Percentiles rank a stretch among this genome's conserved stretches.
These are phyloP conservation scores for Teleogryllus oceanicus DNA, from an alignment of 2,888 invertebrate species.

Conservation along the genomic window DNA sequence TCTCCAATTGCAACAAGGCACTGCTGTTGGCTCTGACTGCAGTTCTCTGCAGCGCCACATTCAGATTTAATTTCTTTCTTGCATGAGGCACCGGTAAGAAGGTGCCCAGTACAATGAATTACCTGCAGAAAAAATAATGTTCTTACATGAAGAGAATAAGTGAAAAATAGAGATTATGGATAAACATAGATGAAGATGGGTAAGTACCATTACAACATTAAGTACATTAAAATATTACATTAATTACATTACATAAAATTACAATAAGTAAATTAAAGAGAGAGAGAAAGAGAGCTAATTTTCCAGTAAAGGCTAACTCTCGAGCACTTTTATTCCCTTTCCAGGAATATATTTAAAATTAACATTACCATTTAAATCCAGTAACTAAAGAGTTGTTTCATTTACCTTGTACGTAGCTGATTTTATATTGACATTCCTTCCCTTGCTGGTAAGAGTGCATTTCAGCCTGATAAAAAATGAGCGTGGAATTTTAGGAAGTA, in stretches of 20 bases:
- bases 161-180: no score
- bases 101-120: slow-evolving; percentile 81
- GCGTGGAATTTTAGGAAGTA: slow-evolving; percentile 47
- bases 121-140: slow-evolving; percentile 59
- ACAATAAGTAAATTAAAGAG: no score
- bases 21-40: slow-evolving; percentile 34
- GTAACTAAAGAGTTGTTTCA: background rate
- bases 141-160: no score
- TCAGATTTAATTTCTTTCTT: slow-evolving; percentile 33
- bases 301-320: no score
- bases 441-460: slow-evolving; percentile 90
- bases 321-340: no score
- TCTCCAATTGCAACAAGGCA: slow-evolving; percentile 73
- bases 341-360: no score
- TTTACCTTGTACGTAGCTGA: slow-evolving; percentile 91
- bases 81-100: slow-evolving; percentile 49
- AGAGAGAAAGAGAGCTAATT: no score
- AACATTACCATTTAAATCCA: no score
- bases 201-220: no score
- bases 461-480: slow-evolving; percentile 81
- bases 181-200: no score
- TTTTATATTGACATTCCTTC: slow-evolving; percentile 92
- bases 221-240: no score
- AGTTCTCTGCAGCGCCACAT: slow-evolving; percentile 19
- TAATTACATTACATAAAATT: no score